A percentile compares a stretch with the other conserved stretches of the same genome.
Evolutionary conservation across 2,888 invertebrate species (phyloP).

Genomic region (Dolomedes plantarius): DNA sequence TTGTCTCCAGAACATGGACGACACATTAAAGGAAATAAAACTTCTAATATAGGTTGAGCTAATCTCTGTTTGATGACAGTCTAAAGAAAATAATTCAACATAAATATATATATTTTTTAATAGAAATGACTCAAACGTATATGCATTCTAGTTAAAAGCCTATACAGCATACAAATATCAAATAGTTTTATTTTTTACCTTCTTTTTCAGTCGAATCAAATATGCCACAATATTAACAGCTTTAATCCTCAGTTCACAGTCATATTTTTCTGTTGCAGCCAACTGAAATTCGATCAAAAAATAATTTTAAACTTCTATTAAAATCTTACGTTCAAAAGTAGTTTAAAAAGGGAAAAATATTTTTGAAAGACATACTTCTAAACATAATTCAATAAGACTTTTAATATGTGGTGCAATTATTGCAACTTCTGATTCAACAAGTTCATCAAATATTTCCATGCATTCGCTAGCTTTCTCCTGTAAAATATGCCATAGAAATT

Average conservation of each 20-base stretch:
- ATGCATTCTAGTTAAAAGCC: too few relatives aligned
- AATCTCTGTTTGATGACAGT: conserved; percentile 83
- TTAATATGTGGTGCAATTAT: conserved; percentile 83
- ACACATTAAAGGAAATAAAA: conserved; percentile 84
- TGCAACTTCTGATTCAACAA: conserved; percentile 81
- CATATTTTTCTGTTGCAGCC: conserved; percentile 80
- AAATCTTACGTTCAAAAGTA: too few relatives aligned
- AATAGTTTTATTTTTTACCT: conserved; percentile 77
- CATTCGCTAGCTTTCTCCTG: conserved; percentile 81
- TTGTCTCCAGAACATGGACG: conserved; percentile 81
- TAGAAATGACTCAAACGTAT: too few relatives aligned
- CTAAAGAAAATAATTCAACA: conserved; percentile 76
- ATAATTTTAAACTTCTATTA: too few relatives aligned
- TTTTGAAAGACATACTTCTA: conserved; percentile 79
- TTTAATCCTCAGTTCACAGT: conserved; percentile 82
- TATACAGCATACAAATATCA: too few relatives aligned
- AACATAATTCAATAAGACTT: conserved; percentile 82
- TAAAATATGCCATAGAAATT: too few relatives aligned
- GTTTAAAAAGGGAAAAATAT: not conserved
- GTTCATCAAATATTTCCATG: conserved; percentile 82
- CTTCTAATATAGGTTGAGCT: conserved; percentile 82
- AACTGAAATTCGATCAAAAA: too few relatives aligned
- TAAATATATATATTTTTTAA: too few relatives aligned
- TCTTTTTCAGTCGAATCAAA: conserved; percentile 84
- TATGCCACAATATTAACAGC: conserved; percentile 83